phyloP scores from a whole-genome alignment of 2,888 invertebrate species.

The Caenorhabditis panamensis region DNA sequence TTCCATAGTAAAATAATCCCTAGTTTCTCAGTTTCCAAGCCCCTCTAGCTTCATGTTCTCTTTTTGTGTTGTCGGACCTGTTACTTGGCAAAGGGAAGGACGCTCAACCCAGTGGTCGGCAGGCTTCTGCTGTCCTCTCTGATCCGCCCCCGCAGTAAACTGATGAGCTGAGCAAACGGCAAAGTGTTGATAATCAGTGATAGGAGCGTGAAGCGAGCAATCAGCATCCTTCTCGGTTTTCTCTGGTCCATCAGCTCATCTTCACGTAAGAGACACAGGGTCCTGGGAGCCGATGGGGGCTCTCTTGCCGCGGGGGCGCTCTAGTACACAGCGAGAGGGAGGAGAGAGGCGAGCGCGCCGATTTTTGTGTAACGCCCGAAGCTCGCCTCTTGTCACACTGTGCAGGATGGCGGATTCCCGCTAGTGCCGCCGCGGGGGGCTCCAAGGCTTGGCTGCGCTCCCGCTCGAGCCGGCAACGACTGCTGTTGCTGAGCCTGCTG shows the following conservation, averaged over 20 bases:
- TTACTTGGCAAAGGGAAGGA: constrained; percentile 10
- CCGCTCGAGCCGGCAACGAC: neutral
- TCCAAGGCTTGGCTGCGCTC: constrained; percentile 32
- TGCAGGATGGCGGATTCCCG: constrained; percentile 50
- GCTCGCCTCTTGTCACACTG: constrained; percentile 58
- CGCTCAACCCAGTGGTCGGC: constrained; percentile 24
- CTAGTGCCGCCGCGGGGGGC: constrained; percentile 48
- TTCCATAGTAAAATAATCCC: no score
- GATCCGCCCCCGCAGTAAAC: constrained; percentile 53
- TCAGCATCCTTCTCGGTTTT: constrained; percentile 27
- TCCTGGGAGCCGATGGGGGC: constrained; percentile 6
- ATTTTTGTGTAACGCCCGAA: constrained; percentile 61
- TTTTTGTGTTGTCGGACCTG: constrained; percentile 40
- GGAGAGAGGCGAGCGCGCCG: constrained; percentile 27
- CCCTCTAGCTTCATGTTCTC: constrained; percentile 13
- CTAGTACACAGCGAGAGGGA: constrained; percentile 46
- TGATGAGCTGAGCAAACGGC: constrained; percentile 48
- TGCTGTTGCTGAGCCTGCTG: constrained; percentile 5
- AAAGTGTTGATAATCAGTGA: constrained; percentile 55
- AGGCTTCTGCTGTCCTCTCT: constrained; percentile 12
- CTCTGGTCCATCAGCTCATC: constrained; percentile 45
- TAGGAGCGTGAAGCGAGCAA: constrained; percentile 12
- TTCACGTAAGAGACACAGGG: constrained; percentile 20
- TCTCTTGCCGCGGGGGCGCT: constrained; percentile 52
- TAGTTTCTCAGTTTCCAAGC: neutral